Base-by-base conservation (phyloP, 2,888 invertebrate genomes). In the Protophormia terraenovae region DNA sequence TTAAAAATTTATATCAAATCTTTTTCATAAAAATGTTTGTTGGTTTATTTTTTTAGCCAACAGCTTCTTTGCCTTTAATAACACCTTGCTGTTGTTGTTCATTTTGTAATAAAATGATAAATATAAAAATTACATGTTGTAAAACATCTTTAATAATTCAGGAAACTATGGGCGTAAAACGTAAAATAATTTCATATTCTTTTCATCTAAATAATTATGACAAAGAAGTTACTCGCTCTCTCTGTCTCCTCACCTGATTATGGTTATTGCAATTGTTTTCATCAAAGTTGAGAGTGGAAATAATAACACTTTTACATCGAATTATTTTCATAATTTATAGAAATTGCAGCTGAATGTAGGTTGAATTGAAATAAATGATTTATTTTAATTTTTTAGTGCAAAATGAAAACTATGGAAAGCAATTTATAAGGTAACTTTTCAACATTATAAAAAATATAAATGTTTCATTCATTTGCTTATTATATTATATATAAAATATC, bases 71-170 rank as follows among this genome's bases (percentile, higher is more conserved):
- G 38, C 5, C 55, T 66, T 12, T 67, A 83, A 77, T 83, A 66
- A 41, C 55, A 60, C 50, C 72, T 77, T 67, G 19, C 58, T 8
- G n/a, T 41, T 1, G n/a, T 6, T n/a, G n/a, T n/a, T n/a, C n/a
- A n/a, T 2, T 2, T 53, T 62, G 35, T 53, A 5, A 58, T 41
- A 62, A 64, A 60, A 72, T 79, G 38, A 62, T 76, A 76, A 80
- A 80, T 76, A 77, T 53, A 62, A 62, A 77, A 85, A 82, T 78
- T 82, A 78, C 78, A 78, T 58, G 69, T 62, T 84, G 55, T 71
- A 64, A 71, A 79, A 53, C 69, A 79, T 79, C 45, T 84, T 71
- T n/a, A 67, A 79, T 69, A 41, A 29, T 16, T n/a, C 29, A 67
- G 8, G 8, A 67, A 66, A 41, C 24, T 69, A n/a, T n/a, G 53